phyloP scores from a whole-genome alignment of 1,140 invertebrate species.

The Pinna nobilis region DNA sequence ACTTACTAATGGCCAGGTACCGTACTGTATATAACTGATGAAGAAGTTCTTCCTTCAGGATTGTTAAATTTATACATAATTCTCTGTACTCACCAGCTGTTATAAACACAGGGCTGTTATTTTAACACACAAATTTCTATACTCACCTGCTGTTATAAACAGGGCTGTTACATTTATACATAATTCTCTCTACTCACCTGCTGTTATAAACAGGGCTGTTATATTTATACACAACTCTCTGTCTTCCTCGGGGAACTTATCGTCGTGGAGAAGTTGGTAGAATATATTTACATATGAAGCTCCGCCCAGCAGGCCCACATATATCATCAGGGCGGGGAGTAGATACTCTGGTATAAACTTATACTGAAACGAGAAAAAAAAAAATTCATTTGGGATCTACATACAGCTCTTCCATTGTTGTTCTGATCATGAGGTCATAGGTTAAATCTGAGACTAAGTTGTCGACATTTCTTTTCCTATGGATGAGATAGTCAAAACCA shows the following conservation, averaged over 20 bases:
- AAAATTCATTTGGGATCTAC: too few relatives aligned
- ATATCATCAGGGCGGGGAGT: conserved; percentile 64
- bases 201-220: conserved; percentile 62
- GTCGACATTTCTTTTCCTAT: too few relatives aligned
- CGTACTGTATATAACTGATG: too few relatives aligned
- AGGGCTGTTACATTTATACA: not conserved
- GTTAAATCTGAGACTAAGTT: too few relatives aligned
- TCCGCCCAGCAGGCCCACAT: conserved; percentile 65
- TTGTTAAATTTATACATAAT: not conserved
- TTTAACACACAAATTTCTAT: not conserved
- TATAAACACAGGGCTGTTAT: not conserved
- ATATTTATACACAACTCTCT: conserved; percentile 68
- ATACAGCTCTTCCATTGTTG: too few relatives aligned
- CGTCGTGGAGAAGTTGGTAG: conserved; percentile 60
- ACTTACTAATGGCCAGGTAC: too few relatives aligned
- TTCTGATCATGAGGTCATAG: too few relatives aligned
- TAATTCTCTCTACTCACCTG: conserved; percentile 45
- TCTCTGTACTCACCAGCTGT: not conserved
- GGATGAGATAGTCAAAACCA: too few relatives aligned
- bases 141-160: not conserved
- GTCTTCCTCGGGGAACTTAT: conserved; percentile 54
- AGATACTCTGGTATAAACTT: conserved; percentile 62
- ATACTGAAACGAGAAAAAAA: conserved; percentile 55
- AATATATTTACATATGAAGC: conserved; percentile 71
- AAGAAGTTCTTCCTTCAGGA: too few relatives aligned